phyloP scores from a whole-genome alignment of 2,113 vertebrate species.

The Lophura nycthemera region DNA sequence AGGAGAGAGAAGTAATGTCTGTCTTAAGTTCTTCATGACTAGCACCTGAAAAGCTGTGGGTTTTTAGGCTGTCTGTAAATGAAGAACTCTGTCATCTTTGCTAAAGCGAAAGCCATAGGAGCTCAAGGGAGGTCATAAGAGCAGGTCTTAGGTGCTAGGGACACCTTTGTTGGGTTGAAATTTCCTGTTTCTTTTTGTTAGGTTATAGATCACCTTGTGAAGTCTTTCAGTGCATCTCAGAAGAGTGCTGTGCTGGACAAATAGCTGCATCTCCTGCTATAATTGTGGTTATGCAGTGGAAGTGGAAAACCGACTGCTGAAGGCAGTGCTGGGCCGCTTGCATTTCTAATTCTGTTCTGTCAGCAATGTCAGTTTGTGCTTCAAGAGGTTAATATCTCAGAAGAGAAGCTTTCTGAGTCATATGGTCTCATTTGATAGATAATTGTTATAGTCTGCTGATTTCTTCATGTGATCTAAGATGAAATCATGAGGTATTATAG shows the following conservation, averaged over 20 bases:
- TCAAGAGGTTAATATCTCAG: slow-evolving; percentile 52
- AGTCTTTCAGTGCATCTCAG: not conserved
- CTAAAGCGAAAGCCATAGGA: not conserved
- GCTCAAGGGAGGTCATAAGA: not conserved
- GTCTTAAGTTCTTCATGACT: not conserved
- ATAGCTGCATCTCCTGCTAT: not conserved
- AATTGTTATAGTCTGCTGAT: slow-evolving; percentile 66
- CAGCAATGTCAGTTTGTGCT: slow-evolving; percentile 38
- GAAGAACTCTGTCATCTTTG: not conserved
- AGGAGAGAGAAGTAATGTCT: not conserved
- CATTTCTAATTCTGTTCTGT: not conserved
- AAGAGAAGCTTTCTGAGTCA: slow-evolving; percentile 59
- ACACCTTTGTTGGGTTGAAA: not conserved
- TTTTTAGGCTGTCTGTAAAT: not conserved
- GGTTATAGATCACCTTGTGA: not conserved
- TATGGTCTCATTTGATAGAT: slow-evolving; percentile 64
- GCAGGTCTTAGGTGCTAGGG: not conserved
- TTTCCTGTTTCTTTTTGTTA: not conserved
- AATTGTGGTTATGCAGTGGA: not conserved
- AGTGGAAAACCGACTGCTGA: not conserved
- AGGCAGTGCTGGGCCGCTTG: not conserved
- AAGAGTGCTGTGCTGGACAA: not conserved
- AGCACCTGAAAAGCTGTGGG: not conserved
- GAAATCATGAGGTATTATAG: slow-evolving; percentile 41
- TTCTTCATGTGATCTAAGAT: slow-evolving; percentile 60